phyloP scores from a whole-genome alignment of 2,797 vertebrate genomes.

The Crocidura indochinensis region DNA sequence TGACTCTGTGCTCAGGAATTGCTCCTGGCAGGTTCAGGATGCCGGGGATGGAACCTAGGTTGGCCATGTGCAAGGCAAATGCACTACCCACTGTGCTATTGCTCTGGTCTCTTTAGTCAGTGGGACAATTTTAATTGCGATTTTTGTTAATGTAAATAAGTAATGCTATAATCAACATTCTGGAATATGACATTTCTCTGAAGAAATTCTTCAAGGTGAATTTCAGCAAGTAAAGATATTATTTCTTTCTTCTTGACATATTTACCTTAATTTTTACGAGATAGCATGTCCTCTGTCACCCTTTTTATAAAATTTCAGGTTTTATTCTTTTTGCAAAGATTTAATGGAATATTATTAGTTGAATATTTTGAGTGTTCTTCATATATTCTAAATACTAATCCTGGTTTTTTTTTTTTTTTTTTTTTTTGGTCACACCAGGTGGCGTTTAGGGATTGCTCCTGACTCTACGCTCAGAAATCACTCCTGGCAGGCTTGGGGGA shows the following conservation, averaged over 20 bases:
- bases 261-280: not conserved
- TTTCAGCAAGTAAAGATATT: not conserved
- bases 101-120: too few relatives aligned
- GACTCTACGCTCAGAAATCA: too few relatives aligned
- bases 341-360: not conserved
- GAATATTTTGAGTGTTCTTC: constrained; percentile 11
- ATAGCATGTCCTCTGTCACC: not conserved
- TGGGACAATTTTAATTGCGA: too few relatives aligned
- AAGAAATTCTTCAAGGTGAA: constrained; percentile 16
- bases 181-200: not conserved
- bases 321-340: not conserved
- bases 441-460: too few relatives aligned
- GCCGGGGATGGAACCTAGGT: too few relatives aligned
- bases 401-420: not conserved
- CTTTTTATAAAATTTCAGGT: not conserved
- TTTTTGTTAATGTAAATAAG: not conserved
- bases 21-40: too few relatives aligned
- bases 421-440: too few relatives aligned
- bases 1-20: too few relatives aligned
- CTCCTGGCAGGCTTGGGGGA: too few relatives aligned
- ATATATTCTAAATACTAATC: not conserved
- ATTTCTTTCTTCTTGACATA: not conserved
- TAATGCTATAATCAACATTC: not conserved
- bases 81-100: too few relatives aligned
- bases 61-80: too few relatives aligned